phyloP scores from a whole-genome alignment of 2,888 invertebrate genomes.

The Dimorphilus gyrociliatus region DNA sequence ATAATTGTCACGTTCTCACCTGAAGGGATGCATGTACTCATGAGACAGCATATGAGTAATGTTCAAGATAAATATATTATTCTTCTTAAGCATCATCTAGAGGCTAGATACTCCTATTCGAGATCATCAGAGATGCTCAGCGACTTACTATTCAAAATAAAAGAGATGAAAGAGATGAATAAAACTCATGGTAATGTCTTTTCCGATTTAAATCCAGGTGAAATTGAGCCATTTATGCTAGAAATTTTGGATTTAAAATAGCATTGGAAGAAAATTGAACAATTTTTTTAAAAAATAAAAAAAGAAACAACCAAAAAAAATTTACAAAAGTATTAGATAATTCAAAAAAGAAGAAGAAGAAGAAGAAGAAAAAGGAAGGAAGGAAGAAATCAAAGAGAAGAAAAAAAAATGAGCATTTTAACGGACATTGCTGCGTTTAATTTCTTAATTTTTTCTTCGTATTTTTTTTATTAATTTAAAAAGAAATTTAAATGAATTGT shows the following conservation, averaged over 20 bases:
- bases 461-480: too few species aligned
- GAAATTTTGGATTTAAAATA: conserved; percentile 72
- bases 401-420: too few species aligned
- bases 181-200: conserved; percentile 81
- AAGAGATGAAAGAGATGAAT: conserved; percentile 69
- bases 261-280: not conserved
- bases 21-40: conserved; percentile 50
- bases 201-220: conserved; percentile 73
- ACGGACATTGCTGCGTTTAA: too few species aligned
- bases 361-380: too few species aligned
- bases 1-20: conserved; percentile 81
- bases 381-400: too few species aligned
- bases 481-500: too few species aligned
- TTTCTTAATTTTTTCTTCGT: too few species aligned
- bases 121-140: conserved; percentile 20
- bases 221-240: conserved; percentile 76
- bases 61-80: conserved; percentile 40
- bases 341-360: conserved; percentile 7
- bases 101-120: conserved; percentile 22
- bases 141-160: conserved; percentile 60
- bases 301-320: too few species aligned
- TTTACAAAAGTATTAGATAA: too few species aligned
- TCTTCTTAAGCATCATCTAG: conserved; percentile 33
- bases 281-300: not conserved
- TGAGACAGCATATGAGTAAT: conserved; percentile 20